phyloP scores from a whole-genome alignment of 2,113 vertebrate species.

The Antennarius striatus region DNA sequence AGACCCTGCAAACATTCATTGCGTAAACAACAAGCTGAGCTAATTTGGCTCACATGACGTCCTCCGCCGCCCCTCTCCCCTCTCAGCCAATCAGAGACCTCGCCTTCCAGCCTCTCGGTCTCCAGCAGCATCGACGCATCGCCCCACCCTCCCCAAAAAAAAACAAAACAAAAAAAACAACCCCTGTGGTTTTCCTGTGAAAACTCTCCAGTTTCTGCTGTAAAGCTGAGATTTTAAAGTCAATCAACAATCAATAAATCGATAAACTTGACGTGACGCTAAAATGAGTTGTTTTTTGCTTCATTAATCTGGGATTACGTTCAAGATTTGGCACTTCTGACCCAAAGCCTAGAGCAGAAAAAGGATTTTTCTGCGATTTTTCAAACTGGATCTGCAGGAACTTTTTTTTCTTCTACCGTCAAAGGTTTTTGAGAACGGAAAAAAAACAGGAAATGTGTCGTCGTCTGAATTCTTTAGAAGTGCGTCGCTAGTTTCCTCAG shows the following conservation, averaged over 20 bases:
- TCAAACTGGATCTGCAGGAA: too few relatives aligned
- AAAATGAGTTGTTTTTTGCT: too few relatives aligned
- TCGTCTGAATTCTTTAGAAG: slow-evolving; percentile 15
- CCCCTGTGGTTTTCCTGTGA: slow-evolving; percentile 8
- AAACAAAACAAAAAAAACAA: too few relatives aligned
- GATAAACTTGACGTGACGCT: too few relatives aligned
- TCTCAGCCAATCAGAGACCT: slow-evolving; percentile 17
- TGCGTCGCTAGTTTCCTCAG: slow-evolving; percentile 32
- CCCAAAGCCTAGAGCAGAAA: too few relatives aligned
- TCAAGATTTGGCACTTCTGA: too few relatives aligned
- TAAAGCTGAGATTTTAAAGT: too few relatives aligned
- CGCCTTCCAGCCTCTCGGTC: slow-evolving; percentile 31
- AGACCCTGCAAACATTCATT: slow-evolving; percentile 59
- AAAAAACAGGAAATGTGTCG: slow-evolving; percentile 43
- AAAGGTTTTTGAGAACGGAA: not conserved
- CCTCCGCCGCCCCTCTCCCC: slow-evolving; percentile 17
- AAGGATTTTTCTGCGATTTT: too few relatives aligned
- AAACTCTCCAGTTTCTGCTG: slow-evolving; percentile 1
- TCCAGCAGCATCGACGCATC: slow-evolving; percentile 31
- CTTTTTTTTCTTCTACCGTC: too few relatives aligned
- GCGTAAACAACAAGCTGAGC: slow-evolving; percentile 72
- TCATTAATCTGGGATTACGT: too few relatives aligned
- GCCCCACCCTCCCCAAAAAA: slow-evolving; percentile 21
- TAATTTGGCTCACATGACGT: slow-evolving; percentile 74
- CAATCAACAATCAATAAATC: too few relatives aligned